phyloP scores from a whole-genome alignment of 2,113 vertebrate species.

The Chascanopsetta lugubris region DNA sequence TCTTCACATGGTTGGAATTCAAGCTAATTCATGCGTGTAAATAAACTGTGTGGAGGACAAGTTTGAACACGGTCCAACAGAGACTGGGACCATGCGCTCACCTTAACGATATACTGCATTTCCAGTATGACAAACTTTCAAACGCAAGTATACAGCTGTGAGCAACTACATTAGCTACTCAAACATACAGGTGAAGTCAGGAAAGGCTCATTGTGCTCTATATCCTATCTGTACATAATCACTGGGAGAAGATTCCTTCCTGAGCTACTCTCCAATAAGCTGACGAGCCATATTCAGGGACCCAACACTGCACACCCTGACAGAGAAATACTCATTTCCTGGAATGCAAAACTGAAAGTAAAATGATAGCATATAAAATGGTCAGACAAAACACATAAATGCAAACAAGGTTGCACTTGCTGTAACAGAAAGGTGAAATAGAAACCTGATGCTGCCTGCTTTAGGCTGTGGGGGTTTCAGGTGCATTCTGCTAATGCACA shows the following conservation, averaged over 20 bases:
- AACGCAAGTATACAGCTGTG: background rate
- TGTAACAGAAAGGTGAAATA: conserved; percentile 16
- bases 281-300: background rate
- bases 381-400: conserved; percentile 6
- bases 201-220: background rate
- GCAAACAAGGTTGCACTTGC: conserved; percentile 14
- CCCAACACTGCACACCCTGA: conserved; percentile 9
- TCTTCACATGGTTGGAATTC: background rate
- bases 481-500: conserved; percentile 67
- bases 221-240: background rate
- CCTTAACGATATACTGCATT: no score
- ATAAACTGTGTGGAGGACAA: background rate
- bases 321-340: conserved; percentile 48
- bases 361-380: conserved; percentile 1
- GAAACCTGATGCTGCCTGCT: conserved; percentile 45
- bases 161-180: background rate
- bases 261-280: background rate
- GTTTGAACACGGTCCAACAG: background rate
- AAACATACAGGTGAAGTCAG: background rate
- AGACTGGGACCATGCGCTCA: no score
- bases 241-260: background rate
- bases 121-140: conserved; percentile 1
- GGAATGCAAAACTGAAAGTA: conserved; percentile 48
- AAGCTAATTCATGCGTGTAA: background rate
- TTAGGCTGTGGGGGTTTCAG: conserved; percentile 48